Base-by-base conservation (phyloP, 2,888 invertebrate genomes). In the Gortyna flavago region DNA sequence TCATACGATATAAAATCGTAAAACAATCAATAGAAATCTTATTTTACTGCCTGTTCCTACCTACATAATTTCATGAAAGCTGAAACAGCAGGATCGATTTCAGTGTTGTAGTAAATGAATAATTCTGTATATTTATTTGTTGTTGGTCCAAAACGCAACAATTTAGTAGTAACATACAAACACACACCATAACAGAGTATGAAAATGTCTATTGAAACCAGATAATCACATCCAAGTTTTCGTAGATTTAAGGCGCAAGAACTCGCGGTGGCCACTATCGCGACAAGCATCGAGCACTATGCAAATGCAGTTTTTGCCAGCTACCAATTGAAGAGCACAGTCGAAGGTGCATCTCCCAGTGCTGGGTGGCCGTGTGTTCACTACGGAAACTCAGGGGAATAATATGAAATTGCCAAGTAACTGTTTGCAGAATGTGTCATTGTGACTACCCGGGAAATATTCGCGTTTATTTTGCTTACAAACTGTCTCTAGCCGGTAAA, bases 271-370 rank as follows among this genome's bases (percentile, higher is more conserved):
- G 93, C 91, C 94, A 90, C 92, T 96, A 96, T 96, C 96, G 91
- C 91, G 86, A 89, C 91, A 91, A 91, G 90, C 93, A 96, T 96
- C 96, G 93, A 91, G 91, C 92, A 89, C 95, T 95, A 96, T 96
- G 96, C 96, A 96, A 96, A 96, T 96, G 94, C 94, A 95, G 94
- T 96, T 96, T 96, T 96, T 96, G 95, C 94, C 93, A 93, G 93
- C 92, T 92, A 94, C 95, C 96, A 94, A 96, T 96, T 95, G 95
- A 94, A 90, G 90, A 93, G 93, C 90, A 91, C 91, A 92, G 89
- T 93, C 91, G 91, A 92, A 90, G 89, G 89, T 88, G 90, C 91
- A 90, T 91, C 90, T 91, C 89, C 83, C 90, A 83, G 84, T 87
- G 87, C 93, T 94, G 95, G 95, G 95, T 95, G 96, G 95, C 93